Conservation (phyloP, 1,140 invertebrate species). For the Rhopalosiphum padi region DNA sequence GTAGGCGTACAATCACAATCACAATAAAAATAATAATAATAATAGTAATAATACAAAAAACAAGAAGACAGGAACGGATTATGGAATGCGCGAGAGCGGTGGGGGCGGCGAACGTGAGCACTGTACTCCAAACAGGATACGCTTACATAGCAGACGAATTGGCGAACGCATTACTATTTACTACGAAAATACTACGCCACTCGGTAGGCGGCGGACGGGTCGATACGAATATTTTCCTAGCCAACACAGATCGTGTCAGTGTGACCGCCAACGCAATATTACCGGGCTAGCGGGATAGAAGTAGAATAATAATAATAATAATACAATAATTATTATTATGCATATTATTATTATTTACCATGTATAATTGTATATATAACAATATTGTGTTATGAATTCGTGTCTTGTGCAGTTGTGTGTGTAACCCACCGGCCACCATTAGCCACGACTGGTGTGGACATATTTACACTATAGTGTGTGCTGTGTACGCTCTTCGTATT, state of each 20-base stretch:
- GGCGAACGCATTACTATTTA: not conserved
- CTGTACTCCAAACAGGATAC: not conserved
- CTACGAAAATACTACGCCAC: constrained; percentile 12
- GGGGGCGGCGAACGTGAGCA: not conserved
- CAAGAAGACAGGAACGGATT: not conserved
- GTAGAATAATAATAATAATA: not conserved
- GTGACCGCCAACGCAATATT: not conserved
- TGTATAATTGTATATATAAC: not conserved
- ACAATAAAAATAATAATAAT: not conserved
- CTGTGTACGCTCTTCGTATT: not conserved
- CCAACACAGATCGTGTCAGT: not conserved
- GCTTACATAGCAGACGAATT: not conserved
- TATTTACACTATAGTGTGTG: not conserved
- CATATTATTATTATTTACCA: not conserved
- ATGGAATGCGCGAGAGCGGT: not conserved
- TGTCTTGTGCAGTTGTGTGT: not conserved
- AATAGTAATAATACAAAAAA: not conserved
- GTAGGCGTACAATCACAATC: not conserved
- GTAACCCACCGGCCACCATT: not conserved
- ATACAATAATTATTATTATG: not conserved
- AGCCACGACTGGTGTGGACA: not conserved
- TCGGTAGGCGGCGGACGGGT: not conserved
- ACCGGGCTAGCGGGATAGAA: not conserved
- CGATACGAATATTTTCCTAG: not conserved
- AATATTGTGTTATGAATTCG: not conserved